Evolutionary conservation across 2,113 vertebrate species (phyloP).

Genomic region (Vulpes lagopus): DNA sequence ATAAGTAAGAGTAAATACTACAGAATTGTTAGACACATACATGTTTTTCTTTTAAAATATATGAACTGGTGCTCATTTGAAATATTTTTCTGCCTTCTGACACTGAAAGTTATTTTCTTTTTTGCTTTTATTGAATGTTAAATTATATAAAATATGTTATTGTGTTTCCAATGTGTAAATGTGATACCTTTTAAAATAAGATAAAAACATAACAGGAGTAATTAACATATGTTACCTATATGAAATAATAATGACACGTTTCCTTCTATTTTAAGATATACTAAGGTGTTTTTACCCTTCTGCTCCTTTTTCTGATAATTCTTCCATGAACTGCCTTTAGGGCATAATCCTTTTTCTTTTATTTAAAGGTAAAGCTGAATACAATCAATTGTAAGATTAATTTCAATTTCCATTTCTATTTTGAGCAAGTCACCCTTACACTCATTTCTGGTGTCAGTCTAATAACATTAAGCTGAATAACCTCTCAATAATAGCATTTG

Average conservation of each 20-base stretch:
- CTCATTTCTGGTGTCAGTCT: background rate
- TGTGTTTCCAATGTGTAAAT: background rate
- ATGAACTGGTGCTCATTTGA: background rate
- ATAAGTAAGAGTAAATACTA: background rate
- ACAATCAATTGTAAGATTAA: background rate
- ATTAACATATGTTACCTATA: background rate
- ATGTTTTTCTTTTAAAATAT: background rate
- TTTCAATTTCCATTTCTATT: background rate
- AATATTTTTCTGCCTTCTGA: background rate
- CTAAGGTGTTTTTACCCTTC: background rate
- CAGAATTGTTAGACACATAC: background rate
- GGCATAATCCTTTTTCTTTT: background rate
- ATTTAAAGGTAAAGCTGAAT: background rate
- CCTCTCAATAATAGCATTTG: background rate
- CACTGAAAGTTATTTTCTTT: background rate
- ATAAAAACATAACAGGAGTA: background rate
- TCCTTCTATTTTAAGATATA: background rate
- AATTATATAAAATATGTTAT: background rate
- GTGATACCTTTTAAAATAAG: background rate
- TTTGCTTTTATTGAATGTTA: background rate
- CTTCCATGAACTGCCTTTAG: background rate
- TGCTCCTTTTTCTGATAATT: background rate
- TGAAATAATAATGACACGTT: background rate
- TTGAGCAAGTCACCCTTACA: background rate
- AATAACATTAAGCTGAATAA: background rate